A percentile compares a stretch with the other conserved stretches of the same genome.
Conservation (phyloP, 2,888 invertebrate species). For the Spatulosminthurus flaviceps region DNA sequence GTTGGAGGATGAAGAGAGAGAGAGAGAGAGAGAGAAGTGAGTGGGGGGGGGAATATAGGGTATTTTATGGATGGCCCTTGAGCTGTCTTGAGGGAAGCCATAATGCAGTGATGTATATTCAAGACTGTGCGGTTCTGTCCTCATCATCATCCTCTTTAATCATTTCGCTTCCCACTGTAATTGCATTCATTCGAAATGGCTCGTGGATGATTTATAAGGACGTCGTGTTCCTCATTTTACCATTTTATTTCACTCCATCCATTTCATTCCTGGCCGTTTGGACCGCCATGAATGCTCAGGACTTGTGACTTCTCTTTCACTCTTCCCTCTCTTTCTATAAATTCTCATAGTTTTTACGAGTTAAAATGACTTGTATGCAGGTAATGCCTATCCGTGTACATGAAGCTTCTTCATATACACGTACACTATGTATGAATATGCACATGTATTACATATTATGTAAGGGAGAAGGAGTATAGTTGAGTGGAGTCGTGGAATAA, state of each 20-base stretch:
- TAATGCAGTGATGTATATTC: slow-evolving; percentile 18
- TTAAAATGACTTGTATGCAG: no score
- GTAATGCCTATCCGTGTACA: no score
- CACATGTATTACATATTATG: no score
- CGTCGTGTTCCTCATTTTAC: slow-evolving; percentile 37
- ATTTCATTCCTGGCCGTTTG: slow-evolving; percentile 16
- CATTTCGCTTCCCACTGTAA: slow-evolving; percentile 37
- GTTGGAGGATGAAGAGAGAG: no score
- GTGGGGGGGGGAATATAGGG: not conserved
- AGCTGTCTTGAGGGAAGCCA: slow-evolving; percentile 18
- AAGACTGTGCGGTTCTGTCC: slow-evolving; percentile 15
- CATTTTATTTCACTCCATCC: slow-evolving; percentile 43
- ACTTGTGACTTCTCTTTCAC: not conserved
- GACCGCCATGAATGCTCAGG: not conserved
- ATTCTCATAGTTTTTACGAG: no score
- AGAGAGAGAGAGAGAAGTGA: no score
- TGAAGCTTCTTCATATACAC: no score
- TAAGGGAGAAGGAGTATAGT: no score
- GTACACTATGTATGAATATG: no score
- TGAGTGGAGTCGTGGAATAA: no score
- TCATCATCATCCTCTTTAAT: slow-evolving; percentile 31
- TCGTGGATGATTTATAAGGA: slow-evolving; percentile 46
- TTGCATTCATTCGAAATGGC: slow-evolving; percentile 40
- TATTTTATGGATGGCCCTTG: slow-evolving; percentile 10
- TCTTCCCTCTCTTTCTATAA: not conserved